Base-by-base conservation (phyloP, 2,113 vertebrate genomes). In the Brienomyrus longianalis region DNA sequence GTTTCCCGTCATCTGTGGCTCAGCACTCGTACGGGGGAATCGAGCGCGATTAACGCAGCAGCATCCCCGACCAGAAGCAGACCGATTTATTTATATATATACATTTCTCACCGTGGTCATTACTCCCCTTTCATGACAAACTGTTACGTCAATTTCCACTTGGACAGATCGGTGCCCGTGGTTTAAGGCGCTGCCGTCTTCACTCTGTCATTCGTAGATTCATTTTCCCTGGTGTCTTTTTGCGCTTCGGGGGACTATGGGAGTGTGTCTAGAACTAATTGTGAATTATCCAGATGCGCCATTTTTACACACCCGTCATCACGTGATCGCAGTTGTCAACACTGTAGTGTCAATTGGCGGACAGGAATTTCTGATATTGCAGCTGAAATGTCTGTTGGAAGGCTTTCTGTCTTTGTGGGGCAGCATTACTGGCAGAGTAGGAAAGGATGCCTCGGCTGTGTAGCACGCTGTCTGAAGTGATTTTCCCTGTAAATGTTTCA, bases 1-100 rank as follows among this genome's bases (percentile, higher is more conserved):
- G 66, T 51, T 88, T 74, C 66, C 66, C 66, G 88, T 89, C 48
- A 89, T 89, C 88, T 52, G 62, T 52, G 88, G 51, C 87, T 88
- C 87, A 54, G 35, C 62, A 51, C 88, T 80, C 13, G 27, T 54
- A 50, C 56, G 23, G 50, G 52, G 35, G 51, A 17, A 56, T 15
- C 89, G 74, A 23, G 7, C 21, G 27, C 88, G 31, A n/a, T 56
- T 31, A 89, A 83, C 88, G 88, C 88, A 43, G 88, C 88, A 89
- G 89, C 77, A 62, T 85, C 39, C 31, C 89, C 52, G 87, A 89
- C 39, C 80, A 62, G 52, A 59, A 31, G 51, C 43, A 43, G 52
- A 48, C 19, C 23, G 51, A 17, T 62, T 85, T 89, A 83, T 89
- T 62, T 89, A 84, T 85, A 39, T 86, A 83, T 48, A 70, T 85